Evolutionary conservation across 2,888 invertebrate species (phyloP), one percentile per base, ranked within the genome.

Genomic region (Acrobeloides nanus): DNA sequence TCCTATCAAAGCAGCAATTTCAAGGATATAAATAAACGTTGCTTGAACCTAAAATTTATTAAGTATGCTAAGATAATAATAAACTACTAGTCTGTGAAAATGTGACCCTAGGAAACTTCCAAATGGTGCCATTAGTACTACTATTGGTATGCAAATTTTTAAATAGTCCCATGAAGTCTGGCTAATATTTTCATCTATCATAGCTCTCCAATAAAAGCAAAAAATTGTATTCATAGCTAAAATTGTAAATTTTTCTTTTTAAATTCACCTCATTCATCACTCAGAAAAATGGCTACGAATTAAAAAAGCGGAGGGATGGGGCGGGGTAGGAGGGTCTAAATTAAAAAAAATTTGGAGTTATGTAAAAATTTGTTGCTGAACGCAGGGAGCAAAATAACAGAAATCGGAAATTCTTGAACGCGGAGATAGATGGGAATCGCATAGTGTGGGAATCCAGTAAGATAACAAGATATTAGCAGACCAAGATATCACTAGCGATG

Each of bases 31-130:
- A 17, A 65, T 49, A n/a, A 64, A 44, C n/a, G 35, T 31, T 8
- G 65, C 65, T n/a, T 66, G 40, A 8, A 64, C 51, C 59, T 20
- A 27, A 12, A 2, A 10, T 17, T 45, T 27, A 6, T n/a, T 1
- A 23, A 31, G 3, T 15, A 31, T 6, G 48, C 15, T 17, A 8
- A 46, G n/a, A 17, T 8, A 17, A 25, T 15, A 18, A 35, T 34
- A 18, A 21, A 34, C 21, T 29, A 64, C 62, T 43, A 60, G 60
- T 31, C 67, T 52, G 51, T 67, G 67, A 23, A 67, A 59, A 52
- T 68, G 67, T 4, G 67, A 67, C 31, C 67, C 67, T 23, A 64
- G 44, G 55, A 68, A 67, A 21, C 56, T 55, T 32, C 67, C 67
- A 18, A 67, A 40, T 35, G 67, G 67, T 25, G 61, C 66, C n/a